Percentiles rank a stretch among this genome's conserved stretches.
Evolutionary conservation across 2,797 vertebrate species (phyloP).

Genomic region (Paratrypauchen microcephalus): DNA sequence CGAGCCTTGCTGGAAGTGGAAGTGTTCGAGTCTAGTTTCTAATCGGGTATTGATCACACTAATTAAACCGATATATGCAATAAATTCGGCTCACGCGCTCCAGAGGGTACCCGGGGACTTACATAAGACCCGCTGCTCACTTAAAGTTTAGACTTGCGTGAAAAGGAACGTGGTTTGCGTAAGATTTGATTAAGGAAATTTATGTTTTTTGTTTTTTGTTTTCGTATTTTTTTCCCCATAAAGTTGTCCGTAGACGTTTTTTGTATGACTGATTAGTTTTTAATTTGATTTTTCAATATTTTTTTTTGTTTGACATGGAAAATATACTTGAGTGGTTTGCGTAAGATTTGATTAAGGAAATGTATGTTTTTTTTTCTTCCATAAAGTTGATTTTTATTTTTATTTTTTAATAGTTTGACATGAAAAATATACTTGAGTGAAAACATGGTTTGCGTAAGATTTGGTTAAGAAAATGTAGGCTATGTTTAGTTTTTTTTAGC

Average conservation of each 20-base stretch:
- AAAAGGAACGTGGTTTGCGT: neutral
- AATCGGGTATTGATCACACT: conserved; percentile 55
- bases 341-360: no score
- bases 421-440: no score
- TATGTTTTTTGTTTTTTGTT: no score
- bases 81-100: conserved; percentile 38
- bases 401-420: no score
- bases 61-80: conserved; percentile 48
- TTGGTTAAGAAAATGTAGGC: no score
- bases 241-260: neutral
- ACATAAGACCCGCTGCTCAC: neutral
- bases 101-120: neutral
- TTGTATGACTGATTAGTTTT: neutral
- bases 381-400: no score
- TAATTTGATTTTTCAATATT: no score
- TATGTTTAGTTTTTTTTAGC: no score
- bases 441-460: no score
- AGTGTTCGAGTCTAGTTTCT: conserved; percentile 16
- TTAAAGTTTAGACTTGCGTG: neutral
- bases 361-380: no score
- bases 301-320: no score
- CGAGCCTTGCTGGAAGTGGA: conserved; percentile 4
- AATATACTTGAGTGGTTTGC: no score
- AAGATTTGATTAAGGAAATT: neutral
- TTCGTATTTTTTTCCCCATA: neutral